Evolutionary conservation across 2,888 invertebrate species (phyloP).

Genomic region (Chalcis sispes): DNA sequence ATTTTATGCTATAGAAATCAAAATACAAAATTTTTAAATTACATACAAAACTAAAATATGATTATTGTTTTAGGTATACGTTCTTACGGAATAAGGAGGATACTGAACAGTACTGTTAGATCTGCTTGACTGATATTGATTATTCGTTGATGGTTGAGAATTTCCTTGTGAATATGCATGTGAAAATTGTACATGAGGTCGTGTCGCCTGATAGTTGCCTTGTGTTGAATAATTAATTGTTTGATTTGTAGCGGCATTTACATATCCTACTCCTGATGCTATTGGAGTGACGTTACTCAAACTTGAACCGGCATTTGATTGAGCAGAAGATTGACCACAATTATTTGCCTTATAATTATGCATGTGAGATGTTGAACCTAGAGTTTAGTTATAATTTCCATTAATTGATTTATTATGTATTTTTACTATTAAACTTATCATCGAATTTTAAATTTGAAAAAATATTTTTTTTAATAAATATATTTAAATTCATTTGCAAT

Average conservation of each 20-base stretch:
- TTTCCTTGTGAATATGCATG: slow-evolving; percentile 71
- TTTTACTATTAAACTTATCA: too few species aligned
- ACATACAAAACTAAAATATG: neutral
- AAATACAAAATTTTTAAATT: neutral
- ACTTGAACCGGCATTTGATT: slow-evolving; percentile 77
- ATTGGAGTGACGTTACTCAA: slow-evolving; percentile 72
- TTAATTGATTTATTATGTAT: too few species aligned
- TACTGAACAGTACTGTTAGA: slow-evolving; percentile 74
- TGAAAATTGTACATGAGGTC: slow-evolving; percentile 77
- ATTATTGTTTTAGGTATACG: neutral
- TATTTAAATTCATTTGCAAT: too few species aligned
- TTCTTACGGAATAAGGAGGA: slow-evolving; percentile 71
- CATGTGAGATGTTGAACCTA: slow-evolving; percentile 80
- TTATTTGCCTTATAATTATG: slow-evolving; percentile 80
- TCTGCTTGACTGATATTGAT: slow-evolving; percentile 73
- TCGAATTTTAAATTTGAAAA: too few species aligned
- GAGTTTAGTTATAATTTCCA: slow-evolving; percentile 78
- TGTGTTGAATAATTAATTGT: slow-evolving; percentile 76
- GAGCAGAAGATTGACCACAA: slow-evolving; percentile 76
- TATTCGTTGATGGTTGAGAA: slow-evolving; percentile 73
- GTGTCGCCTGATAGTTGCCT: slow-evolving; percentile 75
- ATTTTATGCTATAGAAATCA: slow-evolving; percentile 83
- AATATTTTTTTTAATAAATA: too few species aligned
- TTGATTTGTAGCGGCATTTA: slow-evolving; percentile 76
- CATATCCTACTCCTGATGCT: slow-evolving; percentile 72